A percentile compares a stretch with the other conserved stretches of the same genome.
These are phyloP conservation scores for Mormoops blainvillei DNA, from an alignment of 2,113 vertebrate species.

Conservation along the genomic window DNA sequence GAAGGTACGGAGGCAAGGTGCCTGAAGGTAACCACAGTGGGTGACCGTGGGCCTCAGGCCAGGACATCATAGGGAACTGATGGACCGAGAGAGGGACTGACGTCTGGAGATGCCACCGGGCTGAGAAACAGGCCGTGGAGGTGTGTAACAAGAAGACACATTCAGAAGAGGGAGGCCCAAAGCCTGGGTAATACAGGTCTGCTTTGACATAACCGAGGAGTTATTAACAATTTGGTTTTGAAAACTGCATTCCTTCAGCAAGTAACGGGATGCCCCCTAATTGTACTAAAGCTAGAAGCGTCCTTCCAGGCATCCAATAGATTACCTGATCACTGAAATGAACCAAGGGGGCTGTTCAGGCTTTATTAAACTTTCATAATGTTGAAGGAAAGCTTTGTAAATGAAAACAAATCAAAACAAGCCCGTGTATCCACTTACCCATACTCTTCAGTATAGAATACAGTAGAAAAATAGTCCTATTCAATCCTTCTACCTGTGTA, in stretches of 20 bases:
- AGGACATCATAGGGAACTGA: background rate
- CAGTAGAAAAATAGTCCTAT: background rate
- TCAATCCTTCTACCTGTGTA: background rate
- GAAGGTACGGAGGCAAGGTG: background rate
- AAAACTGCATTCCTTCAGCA: constrained; percentile 5
- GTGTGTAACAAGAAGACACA: background rate
- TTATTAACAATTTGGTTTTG: background rate
- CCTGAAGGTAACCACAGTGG: background rate
- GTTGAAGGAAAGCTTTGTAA: constrained; percentile 21
- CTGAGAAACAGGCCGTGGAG: background rate
- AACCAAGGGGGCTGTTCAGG: background rate
- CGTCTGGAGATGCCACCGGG: background rate
- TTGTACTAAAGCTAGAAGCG: background rate
- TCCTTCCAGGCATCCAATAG: background rate
- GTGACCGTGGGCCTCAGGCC: background rate
- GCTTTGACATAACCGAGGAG: background rate
- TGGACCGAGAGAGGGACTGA: background rate
- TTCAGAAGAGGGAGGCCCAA: background rate
- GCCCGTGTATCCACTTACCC: background rate
- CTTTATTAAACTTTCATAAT: background rate
- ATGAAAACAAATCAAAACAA: constrained; percentile 31
- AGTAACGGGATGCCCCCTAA: background rate
- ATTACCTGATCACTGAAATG: background rate
- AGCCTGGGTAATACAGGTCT: background rate
- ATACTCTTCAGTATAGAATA: background rate